These are phyloP conservation scores for Nemopilema nomurai DNA, from an alignment of 30 jellyfish, hydroid and myxozoan genomes.

Conservation along the genomic window DNA sequence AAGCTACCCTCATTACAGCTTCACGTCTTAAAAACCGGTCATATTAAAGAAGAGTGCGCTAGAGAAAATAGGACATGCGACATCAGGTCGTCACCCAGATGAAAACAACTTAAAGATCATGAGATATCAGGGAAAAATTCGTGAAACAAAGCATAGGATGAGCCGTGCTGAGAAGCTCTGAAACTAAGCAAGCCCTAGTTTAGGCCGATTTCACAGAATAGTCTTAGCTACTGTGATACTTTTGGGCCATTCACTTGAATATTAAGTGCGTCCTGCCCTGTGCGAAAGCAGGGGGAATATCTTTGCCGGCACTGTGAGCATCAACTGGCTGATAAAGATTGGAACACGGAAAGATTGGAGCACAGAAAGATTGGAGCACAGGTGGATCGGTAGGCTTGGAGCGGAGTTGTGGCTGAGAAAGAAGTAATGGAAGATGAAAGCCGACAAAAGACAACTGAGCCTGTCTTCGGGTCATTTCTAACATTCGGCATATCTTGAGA, in stretches of 20 bases:
- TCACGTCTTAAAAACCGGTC: no score
- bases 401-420: no score
- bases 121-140: not conserved
- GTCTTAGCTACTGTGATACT: not conserved
- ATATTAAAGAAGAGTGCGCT: not conserved
- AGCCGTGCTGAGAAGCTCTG: not conserved
- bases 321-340: not conserved
- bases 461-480: no score
- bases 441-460: no score
- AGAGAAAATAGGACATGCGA: not conserved
- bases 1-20: no score
- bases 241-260: not conserved
- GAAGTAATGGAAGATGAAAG: no score
- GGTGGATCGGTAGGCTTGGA: no score
- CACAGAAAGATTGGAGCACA: no score
- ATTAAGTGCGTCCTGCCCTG: not conserved
- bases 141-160: not conserved
- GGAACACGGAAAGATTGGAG: not conserved
- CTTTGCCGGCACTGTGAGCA: not conserved
- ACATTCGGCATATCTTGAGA: no score
- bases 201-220: not conserved
- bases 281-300: not conserved
- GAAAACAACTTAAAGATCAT: not conserved
- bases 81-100: not conserved
- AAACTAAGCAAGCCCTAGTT: not conserved